Conservation (phyloP, 2,113 vertebrate species). For the Excalfactoria chinensis region DNA sequence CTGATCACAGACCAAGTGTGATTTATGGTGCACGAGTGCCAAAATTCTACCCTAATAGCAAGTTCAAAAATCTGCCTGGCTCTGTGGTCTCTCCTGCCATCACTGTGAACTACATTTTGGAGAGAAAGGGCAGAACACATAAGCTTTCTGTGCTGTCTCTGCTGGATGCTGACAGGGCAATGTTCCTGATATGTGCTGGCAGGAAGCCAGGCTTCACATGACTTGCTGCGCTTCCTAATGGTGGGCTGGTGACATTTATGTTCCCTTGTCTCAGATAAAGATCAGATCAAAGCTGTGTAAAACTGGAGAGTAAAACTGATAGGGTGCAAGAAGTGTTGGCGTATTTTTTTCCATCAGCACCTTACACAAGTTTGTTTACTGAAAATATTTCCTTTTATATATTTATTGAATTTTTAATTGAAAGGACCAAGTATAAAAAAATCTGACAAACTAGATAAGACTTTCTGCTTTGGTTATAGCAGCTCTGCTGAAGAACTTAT, state of each 20-base stretch:
- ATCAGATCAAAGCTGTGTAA: not conserved
- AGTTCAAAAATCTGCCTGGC: rapidly evolving
- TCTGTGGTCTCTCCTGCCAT: not conserved
- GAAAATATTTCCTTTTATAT: not conserved
- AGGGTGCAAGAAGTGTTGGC: not conserved
- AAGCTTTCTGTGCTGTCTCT: not conserved
- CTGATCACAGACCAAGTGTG: not conserved
- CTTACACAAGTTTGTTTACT: not conserved
- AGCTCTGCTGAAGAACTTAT: not conserved
- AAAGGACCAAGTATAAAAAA: not conserved
- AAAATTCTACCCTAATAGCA: not conserved
- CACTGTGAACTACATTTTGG: no score
- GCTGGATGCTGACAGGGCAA: not conserved
- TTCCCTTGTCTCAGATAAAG: not conserved
- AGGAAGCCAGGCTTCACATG: not conserved
- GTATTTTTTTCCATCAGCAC: not conserved
- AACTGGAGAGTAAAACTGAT: not conserved
- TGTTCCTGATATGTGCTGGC: not conserved
- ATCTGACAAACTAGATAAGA: not conserved
- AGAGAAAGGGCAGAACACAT: not conserved
- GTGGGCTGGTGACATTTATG: not conserved
- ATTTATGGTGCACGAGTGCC: rapidly evolving
- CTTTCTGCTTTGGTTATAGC: conserved; percentile 23
- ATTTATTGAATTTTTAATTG: conserved; percentile 28
- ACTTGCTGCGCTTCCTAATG: rapidly evolving